Evolutionary conservation across 2,888 invertebrate species (phyloP), one percentile per base, ranked within the genome.

Genomic region (Drosophila formosana): DNA sequence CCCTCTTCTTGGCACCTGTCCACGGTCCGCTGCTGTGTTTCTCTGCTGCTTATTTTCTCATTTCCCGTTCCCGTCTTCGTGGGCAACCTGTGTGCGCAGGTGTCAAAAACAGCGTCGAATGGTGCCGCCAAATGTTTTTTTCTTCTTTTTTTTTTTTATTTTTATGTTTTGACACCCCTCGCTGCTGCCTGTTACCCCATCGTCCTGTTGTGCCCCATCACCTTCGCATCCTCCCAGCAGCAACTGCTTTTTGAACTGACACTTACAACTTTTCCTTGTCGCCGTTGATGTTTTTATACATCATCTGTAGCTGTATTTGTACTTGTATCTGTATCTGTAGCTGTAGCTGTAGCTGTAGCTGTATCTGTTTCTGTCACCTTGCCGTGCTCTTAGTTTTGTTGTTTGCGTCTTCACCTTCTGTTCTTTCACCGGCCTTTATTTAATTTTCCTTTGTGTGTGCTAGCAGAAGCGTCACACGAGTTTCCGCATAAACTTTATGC

Each of bases 1-100:
- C 34, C 11, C 30, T 30, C 4, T 30, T 30, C 6, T 6, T 6
- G 30, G 6, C 30, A 30, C 4, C 34, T n/a, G n/a, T 34, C 34
- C 11, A n/a, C 37, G n/a, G 34, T 34, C 34, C 34, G 4, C 34
- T 9, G 34, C n/a, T 39, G 46, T 47, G 46, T 32, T 47, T 32
- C 32, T 58, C 51, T 66, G 65, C 82, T 81, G 73, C 86, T 83
- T 85, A 88, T 82, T 85, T 83, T 85, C 88, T 88, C 82, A 88
- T 83, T 83, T 83, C 86, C 83, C 67, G 62, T 83, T 83, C 86
- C 83, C 67, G 60, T 64, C 77, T 71, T 80, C 71, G 53, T 46
- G 77, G 53, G 71, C 75, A 62, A 80, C 56, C 57, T 57, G 67
- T 72, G 69, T 71, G 86, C 88, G 82, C 82, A 83, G 82, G 82